phyloP scores from a whole-genome alignment of 1,140 invertebrate species.

The Pseudomyrmex gracilis region DNA sequence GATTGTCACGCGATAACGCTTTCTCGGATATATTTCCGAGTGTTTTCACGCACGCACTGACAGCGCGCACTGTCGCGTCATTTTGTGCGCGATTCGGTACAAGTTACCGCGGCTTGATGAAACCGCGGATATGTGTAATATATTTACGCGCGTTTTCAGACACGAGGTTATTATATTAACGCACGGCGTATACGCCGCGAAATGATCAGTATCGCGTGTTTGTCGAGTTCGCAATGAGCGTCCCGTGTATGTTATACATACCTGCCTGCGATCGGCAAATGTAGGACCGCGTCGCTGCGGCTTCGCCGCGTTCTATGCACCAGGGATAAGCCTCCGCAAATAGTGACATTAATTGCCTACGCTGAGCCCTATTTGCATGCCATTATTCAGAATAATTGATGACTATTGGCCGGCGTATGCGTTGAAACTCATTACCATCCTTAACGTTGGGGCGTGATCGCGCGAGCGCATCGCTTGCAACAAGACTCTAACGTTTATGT shows the following conservation, averaged over 20 bases:
- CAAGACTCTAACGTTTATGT: background rate
- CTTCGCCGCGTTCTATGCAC: conserved; percentile 60
- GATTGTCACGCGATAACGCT: no score
- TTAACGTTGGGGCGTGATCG: conserved; percentile 67
- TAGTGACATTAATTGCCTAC: conserved; percentile 82
- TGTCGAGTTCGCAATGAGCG: conserved; percentile 70
- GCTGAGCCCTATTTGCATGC: conserved; percentile 81
- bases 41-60: background rate
- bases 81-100: conserved; percentile 21
- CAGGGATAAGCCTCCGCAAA: conserved; percentile 81
- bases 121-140: background rate
- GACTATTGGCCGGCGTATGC: conserved; percentile 79
- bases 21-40: no score
- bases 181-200: background rate
- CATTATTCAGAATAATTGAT: conserved; percentile 84
- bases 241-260: conserved; percentile 46
- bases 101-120: conserved; percentile 28
- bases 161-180: conserved; percentile 54
- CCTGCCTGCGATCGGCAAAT: conserved; percentile 68
- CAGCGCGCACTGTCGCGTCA: background rate
- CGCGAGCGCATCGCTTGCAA: background rate
- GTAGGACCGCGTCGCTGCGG: conserved; percentile 51
- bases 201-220: conserved; percentile 76
- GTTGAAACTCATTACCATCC: conserved; percentile 81
- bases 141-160: conserved; percentile 38